These are phyloP conservation scores for Arnoldichthys spilopterus DNA, from an alignment of 2,797 vertebrate species.

Conservation along the genomic window DNA sequence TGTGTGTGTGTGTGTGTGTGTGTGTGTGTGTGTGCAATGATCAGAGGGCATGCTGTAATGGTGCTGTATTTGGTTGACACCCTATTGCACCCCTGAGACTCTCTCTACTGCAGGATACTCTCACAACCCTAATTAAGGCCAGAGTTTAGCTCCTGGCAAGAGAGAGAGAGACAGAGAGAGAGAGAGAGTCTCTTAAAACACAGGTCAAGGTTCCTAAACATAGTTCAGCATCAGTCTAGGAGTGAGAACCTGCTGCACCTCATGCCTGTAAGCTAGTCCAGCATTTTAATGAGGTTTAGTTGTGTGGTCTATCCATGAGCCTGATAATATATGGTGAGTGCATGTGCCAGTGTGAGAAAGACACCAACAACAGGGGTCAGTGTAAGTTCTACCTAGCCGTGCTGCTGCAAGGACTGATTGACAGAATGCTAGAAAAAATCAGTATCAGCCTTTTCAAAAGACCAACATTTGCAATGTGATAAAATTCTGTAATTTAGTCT, in stretches of 20 bases:
- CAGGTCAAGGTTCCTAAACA: constrained; percentile 40
- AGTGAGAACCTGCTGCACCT: background rate
- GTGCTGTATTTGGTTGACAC: constrained; percentile 27
- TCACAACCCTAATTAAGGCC: constrained; percentile 47
- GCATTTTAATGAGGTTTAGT: constrained; percentile 19
- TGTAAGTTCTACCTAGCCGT: background rate
- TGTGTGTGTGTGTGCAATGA: background rate
- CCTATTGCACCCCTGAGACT: constrained; percentile 38
- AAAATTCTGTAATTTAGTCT: too few species aligned
- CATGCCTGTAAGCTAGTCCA: constrained; percentile 15
- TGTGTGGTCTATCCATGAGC: background rate
- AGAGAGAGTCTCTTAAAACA: constrained; percentile 2
- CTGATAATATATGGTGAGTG: background rate
- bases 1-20: constrained; percentile 5
- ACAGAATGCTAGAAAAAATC: too few species aligned
- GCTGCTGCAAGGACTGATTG: too few species aligned
- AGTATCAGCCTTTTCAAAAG: too few species aligned
- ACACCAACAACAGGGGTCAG: background rate
- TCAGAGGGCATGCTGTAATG: constrained; percentile 22
- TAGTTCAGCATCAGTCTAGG: constrained; percentile 26
- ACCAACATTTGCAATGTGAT: too few species aligned
- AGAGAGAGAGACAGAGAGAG: constrained; percentile 19
- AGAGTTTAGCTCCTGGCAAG: constrained; percentile 27
- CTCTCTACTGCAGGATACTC: constrained; percentile 7
- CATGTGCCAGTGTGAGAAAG: background rate